Evolutionary conservation across 2,797 vertebrate species (phyloP), one percentile per base, ranked within the genome.

Genomic region (Girardinus metallicus): DNA sequence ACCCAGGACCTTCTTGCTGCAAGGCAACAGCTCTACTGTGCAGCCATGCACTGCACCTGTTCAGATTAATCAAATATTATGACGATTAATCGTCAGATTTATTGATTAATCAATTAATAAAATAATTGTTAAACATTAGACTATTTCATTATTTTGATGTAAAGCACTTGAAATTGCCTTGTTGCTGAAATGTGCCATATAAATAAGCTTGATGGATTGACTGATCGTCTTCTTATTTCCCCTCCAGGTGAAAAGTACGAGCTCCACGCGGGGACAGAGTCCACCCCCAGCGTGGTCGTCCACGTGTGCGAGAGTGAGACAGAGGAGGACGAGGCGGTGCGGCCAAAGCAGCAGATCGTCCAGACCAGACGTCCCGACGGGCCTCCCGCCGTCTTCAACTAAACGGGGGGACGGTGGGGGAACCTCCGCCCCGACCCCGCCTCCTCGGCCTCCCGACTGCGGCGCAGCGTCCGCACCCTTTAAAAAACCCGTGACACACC

Each of bases 251-350:
- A 99, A 85, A 98, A 99, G 89, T 99, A 99, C 0, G 98, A 99
- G 93, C 97, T 99, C 43, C 98, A 99, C 0, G 98, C 98, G 0
- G 98, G 98, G 39, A 99, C 98, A 0, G 98, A 99, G 87, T 99
- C 97, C 4, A 99, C 98, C 5, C 98, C 98, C 2, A 99, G 98
- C 1, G 98, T 99, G 36, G 98, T 99, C 0, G 98, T 99, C 78
- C 98, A 99, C 3, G 98, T 99, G 87, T 99, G 98, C 1, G 98
- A 99, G 89, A 99, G 98, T 2, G 96, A 97, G 88, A 91, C 92
- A 0, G 98, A 99, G 90, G 97, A 97, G 0, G 96, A 96, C 1
- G 97, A 97, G 74, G 97, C 97, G 80, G 97, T 95, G 6, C 96
- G 97, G 76, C 96, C 98, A 86, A 98, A 96, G 86, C 97, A 97